These are phyloP conservation scores for Cydia splendana DNA, from an alignment of 1,140 invertebrate species.

Conservation along the genomic window DNA sequence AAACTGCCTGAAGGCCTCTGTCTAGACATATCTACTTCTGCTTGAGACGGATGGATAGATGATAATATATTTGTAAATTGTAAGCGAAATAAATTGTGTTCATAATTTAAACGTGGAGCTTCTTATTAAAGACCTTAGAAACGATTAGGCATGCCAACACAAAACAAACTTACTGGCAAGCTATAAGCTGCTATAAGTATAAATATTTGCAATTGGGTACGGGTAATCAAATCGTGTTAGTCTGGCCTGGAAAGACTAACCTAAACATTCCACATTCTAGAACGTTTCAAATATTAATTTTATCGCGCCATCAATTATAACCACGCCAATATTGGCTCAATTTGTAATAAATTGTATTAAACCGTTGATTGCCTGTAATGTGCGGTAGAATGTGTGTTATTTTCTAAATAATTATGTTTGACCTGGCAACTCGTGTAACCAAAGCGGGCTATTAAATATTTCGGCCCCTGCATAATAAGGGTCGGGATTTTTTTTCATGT, in stretches of 20 bases:
- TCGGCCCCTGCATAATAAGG: conserved; percentile 10
- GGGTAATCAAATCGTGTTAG: background rate
- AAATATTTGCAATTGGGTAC: background rate
- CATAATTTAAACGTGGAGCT: too few relatives aligned
- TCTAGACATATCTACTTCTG: too few relatives aligned
- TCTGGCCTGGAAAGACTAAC: background rate
- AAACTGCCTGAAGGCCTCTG: too few relatives aligned
- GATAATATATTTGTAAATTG: too few relatives aligned
- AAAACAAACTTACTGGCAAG: background rate
- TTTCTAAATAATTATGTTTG: conserved; percentile 28
- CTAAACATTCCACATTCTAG: background rate
- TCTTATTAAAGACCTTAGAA: too few relatives aligned
- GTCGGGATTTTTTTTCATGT: conserved; percentile 9
- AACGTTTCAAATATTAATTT: conserved; percentile 6
- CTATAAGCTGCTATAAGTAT: too few relatives aligned
- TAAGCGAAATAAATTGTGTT: too few relatives aligned
- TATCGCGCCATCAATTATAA: background rate
- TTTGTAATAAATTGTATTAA: conserved; percentile 23
- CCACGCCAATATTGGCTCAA: conserved; percentile 11
- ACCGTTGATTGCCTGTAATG: background rate
- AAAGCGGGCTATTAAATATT: conserved; percentile 33
- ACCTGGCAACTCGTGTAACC: conserved; percentile 26
- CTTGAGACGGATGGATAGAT: too few relatives aligned
- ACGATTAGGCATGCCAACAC: background rate
- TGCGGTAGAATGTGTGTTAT: conserved; percentile 21